Percentiles rank a stretch among this genome's conserved stretches.
Conservation (phyloP, 2,888 invertebrate genomes). For the Dryadula phaetusa region DNA sequence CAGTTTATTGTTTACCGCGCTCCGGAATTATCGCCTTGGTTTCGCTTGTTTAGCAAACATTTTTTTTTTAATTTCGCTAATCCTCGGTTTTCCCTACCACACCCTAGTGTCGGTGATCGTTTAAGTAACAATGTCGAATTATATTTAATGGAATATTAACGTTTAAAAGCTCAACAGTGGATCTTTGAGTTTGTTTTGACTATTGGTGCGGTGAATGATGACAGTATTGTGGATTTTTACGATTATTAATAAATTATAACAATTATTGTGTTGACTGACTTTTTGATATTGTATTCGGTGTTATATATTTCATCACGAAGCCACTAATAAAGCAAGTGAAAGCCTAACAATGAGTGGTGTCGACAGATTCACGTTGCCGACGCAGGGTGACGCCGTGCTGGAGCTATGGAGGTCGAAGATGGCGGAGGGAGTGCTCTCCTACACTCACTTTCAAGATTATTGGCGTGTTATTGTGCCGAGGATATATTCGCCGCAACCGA, state of each 20-base stretch:
- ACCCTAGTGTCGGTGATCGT: conserved; percentile 10
- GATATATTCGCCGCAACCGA: conserved; percentile 88
- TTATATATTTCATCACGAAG: too few relatives aligned
- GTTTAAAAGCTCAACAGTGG: neutral
- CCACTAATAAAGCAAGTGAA: neutral
- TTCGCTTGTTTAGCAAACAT: neutral
- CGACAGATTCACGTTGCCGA: conserved; percentile 70
- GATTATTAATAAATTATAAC: neutral
- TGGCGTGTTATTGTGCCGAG: conserved; percentile 90
- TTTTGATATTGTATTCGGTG: neutral
- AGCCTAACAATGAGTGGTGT: conserved; percentile 24
- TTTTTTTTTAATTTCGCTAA: neutral
- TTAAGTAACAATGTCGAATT: neutral
- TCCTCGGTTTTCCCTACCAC: neutral
- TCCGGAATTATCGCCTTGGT: conserved; percentile 31
- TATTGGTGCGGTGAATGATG: neutral
- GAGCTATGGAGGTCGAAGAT: conserved; percentile 85
- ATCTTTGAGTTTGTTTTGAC: neutral
- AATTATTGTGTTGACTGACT: too few relatives aligned
- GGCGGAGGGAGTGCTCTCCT: conserved; percentile 84
- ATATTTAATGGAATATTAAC: neutral
- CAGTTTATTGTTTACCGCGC: conserved; percentile 64
- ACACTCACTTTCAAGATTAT: conserved; percentile 87
- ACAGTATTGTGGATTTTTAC: neutral
- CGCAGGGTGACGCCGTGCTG: conserved; percentile 72